A percentile compares a stretch with the other conserved stretches of the same genome.
Evolutionary conservation across 2,797 vertebrate genomes (phyloP).

Genomic region (Typhlichthys eigenmanni): DNA sequence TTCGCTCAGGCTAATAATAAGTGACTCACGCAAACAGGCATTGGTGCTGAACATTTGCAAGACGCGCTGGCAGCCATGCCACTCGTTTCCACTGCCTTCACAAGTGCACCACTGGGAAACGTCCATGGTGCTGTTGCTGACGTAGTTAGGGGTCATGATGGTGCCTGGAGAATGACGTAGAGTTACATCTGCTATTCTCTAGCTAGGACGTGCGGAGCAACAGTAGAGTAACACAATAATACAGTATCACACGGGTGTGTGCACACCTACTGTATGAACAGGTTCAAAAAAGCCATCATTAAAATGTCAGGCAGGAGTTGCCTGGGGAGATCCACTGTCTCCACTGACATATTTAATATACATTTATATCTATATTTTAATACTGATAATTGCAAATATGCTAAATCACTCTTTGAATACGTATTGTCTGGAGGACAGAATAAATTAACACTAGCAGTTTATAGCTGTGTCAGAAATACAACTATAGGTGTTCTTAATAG

Average conservation of each 20-base stretch:
- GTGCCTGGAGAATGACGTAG: constrained; percentile 79
- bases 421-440: constrained; percentile 21
- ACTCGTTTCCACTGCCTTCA: constrained; percentile 91
- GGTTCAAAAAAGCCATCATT: constrained; percentile 17
- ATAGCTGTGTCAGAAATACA: constrained; percentile 22
- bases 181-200: background rate
- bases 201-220: background rate
- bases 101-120: constrained; percentile 94
- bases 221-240: constrained; percentile 1
- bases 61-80: constrained; percentile 88
- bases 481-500: constrained; percentile 27
- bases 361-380: constrained; percentile 13
- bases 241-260: too few relatives aligned
- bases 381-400: constrained; percentile 40
- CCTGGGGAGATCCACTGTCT: constrained; percentile 11
- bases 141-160: constrained; percentile 94
- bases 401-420: constrained; percentile 38
- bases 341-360: constrained; percentile 1
- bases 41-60: constrained; percentile 88
- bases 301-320: constrained; percentile 16
- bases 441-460: constrained; percentile 33
- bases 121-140: constrained; percentile 87
- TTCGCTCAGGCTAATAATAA: too few relatives aligned
- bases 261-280: constrained; percentile 3
- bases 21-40: constrained; percentile 88